These are phyloP conservation scores for Poliocrania exsul DNA, from an alignment of 2,797 vertebrate genomes.

Conservation along the genomic window DNA sequence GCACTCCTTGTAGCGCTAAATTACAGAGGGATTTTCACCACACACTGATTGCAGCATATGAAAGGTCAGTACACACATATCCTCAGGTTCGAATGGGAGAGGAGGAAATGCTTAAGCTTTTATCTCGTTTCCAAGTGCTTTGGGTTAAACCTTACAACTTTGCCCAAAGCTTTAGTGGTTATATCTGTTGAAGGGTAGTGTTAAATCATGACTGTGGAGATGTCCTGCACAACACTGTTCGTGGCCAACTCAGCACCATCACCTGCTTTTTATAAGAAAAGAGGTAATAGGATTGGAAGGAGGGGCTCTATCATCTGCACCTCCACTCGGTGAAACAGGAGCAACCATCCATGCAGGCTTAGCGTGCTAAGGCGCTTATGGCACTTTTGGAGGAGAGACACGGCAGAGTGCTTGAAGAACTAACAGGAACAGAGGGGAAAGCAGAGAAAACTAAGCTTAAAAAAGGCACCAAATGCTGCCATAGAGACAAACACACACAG, in stretches of 20 bases:
- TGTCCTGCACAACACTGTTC: slow-evolving; percentile 20
- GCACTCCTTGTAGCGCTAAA: slow-evolving; percentile 45
- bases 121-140: slow-evolving; percentile 69
- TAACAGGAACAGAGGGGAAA: background rate
- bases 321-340: background rate
- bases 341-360: background rate
- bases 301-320: background rate
- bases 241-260: background rate
- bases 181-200: slow-evolving; percentile 56
- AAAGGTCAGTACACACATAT: slow-evolving; percentile 70
- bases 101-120: slow-evolving; percentile 66
- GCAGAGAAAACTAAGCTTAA: background rate
- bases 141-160: slow-evolving; percentile 69
- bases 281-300: slow-evolving; percentile 34
- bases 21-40: slow-evolving; percentile 61
- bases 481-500: background rate
- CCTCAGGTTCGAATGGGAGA: slow-evolving; percentile 18
- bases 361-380: background rate
- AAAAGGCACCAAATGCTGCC: background rate
- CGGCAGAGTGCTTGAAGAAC: background rate
- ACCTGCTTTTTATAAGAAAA: background rate
- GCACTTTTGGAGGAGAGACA: background rate
- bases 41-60: slow-evolving; percentile 28
- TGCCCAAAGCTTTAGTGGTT: slow-evolving; percentile 65
- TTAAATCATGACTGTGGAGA: slow-evolving; percentile 21